Conservation (phyloP, 2,888 invertebrate species). For the Heliconius ethilla region DNA sequence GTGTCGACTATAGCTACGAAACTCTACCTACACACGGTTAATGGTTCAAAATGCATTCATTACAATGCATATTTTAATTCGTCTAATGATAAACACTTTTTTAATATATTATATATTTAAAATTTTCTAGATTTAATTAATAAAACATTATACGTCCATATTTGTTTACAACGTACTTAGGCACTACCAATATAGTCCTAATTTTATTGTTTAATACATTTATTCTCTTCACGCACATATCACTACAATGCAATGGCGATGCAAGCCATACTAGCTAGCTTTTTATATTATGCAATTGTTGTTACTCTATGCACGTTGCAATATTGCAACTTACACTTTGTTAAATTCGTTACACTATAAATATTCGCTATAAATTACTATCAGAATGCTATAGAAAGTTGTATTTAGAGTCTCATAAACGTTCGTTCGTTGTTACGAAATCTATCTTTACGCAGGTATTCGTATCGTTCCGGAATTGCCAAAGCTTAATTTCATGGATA, state of each 20-base stretch:
- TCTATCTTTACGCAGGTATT: conserved; percentile 31
- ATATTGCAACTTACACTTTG: conserved; percentile 13
- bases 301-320: conserved; percentile 41
- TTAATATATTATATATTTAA: not conserved
- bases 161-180: not conserved
- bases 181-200: not conserved
- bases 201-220: conserved; percentile 4
- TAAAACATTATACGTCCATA: not conserved
- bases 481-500: conserved; percentile 21
- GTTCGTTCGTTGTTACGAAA: conserved; percentile 32
- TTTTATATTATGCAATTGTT: conserved; percentile 37
- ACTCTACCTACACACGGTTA: too few species aligned
- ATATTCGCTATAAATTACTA: conserved; percentile 41
- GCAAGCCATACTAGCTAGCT: conserved; percentile 9
- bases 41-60: too few species aligned
- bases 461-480: conserved; percentile 28
- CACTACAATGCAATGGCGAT: not conserved
- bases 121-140: not conserved
- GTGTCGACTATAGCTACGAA: too few species aligned
- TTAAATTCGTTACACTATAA: conserved; percentile 38
- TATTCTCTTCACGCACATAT: conserved; percentile 35
- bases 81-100: too few species aligned
- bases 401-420: conserved; percentile 41
- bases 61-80: too few species aligned
- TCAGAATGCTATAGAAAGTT: conserved; percentile 36